Evolutionary conservation across 2,888 invertebrate genomes (phyloP).

Genomic region (Lottia scabra): DNA sequence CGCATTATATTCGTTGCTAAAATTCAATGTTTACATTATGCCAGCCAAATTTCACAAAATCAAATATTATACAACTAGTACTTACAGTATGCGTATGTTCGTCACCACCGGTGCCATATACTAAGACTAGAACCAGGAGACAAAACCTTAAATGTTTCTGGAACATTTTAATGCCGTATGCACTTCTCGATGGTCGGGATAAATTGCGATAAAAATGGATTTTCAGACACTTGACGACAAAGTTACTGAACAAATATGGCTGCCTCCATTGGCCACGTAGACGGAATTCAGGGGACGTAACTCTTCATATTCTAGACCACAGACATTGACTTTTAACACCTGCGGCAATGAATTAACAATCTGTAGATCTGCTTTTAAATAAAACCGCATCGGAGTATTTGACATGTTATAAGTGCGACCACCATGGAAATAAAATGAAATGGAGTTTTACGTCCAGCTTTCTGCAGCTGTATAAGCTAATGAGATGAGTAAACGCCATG

Average conservation of each 20-base stretch:
- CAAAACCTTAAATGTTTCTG: constrained; percentile 27
- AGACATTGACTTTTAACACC: neutral
- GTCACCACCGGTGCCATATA: constrained; percentile 71
- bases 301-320: constrained; percentile 7
- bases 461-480: too few species aligned
- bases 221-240: neutral
- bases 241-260: constrained; percentile 45
- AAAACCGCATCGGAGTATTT: too few species aligned
- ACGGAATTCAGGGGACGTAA: constrained; percentile 34
- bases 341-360: too few species aligned
- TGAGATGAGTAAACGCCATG: too few species aligned
- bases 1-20: too few species aligned
- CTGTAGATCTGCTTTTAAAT: too few species aligned
- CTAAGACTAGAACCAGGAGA: constrained; percentile 30
- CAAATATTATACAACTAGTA: constrained; percentile 40
- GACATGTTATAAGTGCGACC: too few species aligned
- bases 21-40: too few species aligned
- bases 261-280: constrained; percentile 65
- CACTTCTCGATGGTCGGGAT: neutral
- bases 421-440: too few species aligned
- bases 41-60: too few species aligned
- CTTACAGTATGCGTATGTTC: constrained; percentile 85
- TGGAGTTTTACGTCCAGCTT: too few species aligned
- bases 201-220: constrained; percentile 22
- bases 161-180: constrained; percentile 31